Base-by-base conservation (phyloP, 1,140 invertebrate genomes). In the Bactericera cockerelli region DNA sequence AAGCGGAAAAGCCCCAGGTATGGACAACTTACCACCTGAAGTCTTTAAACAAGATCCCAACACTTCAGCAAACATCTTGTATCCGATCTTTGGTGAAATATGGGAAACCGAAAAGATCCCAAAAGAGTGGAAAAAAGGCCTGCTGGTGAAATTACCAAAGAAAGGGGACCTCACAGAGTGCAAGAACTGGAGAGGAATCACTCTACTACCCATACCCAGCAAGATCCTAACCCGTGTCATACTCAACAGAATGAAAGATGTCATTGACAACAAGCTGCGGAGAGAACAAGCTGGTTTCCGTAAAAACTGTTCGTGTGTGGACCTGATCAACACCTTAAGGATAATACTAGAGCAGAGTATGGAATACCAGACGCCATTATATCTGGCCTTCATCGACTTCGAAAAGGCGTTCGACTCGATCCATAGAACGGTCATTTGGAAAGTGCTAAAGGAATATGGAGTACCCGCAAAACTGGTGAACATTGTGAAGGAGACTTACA, bases 111-210 rank as follows among this genome's bases (percentile, higher is more conserved):
- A 36, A 36, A 10, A 36, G 33, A 11, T 58, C 28, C 56, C 56
- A 11, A 10, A 42, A 60, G 26, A 59, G n/a, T 59, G 59, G 59
- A 53, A 55, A 56, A 13, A n/a, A 3, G 59, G 59, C n/a, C 22
- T 59, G 25, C 19, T 59, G 56, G 42, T 53, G 19, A 59, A 59
- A 56, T 25, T 59, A 8, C 59, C 59, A 19, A 59, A 59, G 25
- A 56, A 59, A 28, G 59, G 59, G 39, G 28, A 60, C 26, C 4
- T 24, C 56, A 31, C 59, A 24, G 25, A 60, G n/a, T 60, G 59
- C 39, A 55, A 55, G 13, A 60, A 60, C 54, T 60, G 59, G 59
- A 55, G 59, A 33, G 59, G 59, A 2, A 60, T 60, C n/a, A 57
- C 59, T 26, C 22, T 60, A 31, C 22, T 31, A 19, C 57, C 55